Evolutionary conservation across 2,888 invertebrate species (phyloP), one percentile per base, ranked within the genome.

Genomic region (Mythimna ferrago): DNA sequence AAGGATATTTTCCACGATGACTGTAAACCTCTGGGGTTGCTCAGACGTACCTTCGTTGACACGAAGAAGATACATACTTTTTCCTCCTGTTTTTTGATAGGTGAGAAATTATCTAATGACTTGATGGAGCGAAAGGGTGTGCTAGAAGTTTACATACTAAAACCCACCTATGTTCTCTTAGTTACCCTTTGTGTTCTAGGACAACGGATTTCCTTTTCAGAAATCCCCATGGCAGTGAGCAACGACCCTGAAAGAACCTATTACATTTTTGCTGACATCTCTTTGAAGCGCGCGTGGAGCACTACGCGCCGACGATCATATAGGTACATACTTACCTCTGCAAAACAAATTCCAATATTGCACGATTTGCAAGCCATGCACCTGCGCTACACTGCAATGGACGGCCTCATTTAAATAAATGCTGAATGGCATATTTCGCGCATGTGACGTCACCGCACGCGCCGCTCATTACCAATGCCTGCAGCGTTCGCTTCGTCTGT

Each of bases 381-480:
- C 57, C 35, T 57, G 57, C 21, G 19, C 32, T 32, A 57, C 66
- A 38, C 61, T 51, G 54, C 61, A 21, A 16, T 60, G 58, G 16
- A 16, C n/a, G 7, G 11, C 32, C 41, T 61, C 54, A 62, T 78
- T 77, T 57, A 71, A 62, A 68, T 73, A 77, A 73, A 69, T n/a
- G 21, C 56, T 62, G 35, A 67, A 63, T 67, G 66, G 21, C 75
- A 79, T 75, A 81, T 73, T 70, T 84, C 66, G 69, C 76, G 67
- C 65, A 60, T 53, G 16, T 76, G 73, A 82, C 83, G 72, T 83
- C 81, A 85, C n/a, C 56, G 75, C 76, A 80, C 80, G 79, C 66
- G 73, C 66, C 57, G 16, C 65, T 84, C 73, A 81, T 85, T 74
- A 61, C 35, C 65, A 19, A 84, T 84, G 71, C 84, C 35, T 76